A percentile compares a stretch with the other conserved stretches of the same genome.
Evolutionary conservation across 1,140 invertebrate genomes (phyloP).

Genomic region (Gyrodactylus salaris): DNA sequence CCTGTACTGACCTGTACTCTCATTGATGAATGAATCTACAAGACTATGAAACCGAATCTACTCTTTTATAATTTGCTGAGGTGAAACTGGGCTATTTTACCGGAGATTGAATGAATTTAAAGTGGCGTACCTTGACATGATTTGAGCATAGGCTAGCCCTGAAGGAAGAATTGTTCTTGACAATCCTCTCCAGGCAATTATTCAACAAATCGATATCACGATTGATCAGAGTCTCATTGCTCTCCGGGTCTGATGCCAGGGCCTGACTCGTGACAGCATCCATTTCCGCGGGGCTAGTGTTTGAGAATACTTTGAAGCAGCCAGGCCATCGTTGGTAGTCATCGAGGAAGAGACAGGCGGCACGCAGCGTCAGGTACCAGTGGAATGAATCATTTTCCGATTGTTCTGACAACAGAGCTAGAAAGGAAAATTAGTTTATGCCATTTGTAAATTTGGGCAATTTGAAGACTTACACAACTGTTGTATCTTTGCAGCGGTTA

Average conservation of each 20-base stretch:
- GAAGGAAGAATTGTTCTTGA: not conserved
- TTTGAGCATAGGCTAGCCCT: not conserved
- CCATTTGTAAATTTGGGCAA: no score
- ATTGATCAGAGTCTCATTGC: not conserved
- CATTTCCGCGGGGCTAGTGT: not conserved
- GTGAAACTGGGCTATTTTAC: no score
- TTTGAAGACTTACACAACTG: no score
- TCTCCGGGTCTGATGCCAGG: not conserved
- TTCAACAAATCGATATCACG: not conserved
- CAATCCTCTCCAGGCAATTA: not conserved
- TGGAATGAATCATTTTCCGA: not conserved
- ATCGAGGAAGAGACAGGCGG: not conserved
- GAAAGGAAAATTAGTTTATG: no score
- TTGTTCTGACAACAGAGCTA: not conserved
- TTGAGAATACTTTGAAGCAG: not conserved
- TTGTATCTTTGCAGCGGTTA: no score
- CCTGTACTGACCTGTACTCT: no score
- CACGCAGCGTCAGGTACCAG: not conserved
- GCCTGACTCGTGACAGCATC: not conserved
- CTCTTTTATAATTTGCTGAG: no score
- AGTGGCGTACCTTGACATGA: no score
- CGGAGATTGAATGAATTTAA: no score
- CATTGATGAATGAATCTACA: no score
- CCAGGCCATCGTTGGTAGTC: constrained; percentile 1
- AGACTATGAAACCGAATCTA: no score